Base-by-base conservation (phyloP, 2,888 invertebrate genomes). In the Acanthopleura granulata region DNA sequence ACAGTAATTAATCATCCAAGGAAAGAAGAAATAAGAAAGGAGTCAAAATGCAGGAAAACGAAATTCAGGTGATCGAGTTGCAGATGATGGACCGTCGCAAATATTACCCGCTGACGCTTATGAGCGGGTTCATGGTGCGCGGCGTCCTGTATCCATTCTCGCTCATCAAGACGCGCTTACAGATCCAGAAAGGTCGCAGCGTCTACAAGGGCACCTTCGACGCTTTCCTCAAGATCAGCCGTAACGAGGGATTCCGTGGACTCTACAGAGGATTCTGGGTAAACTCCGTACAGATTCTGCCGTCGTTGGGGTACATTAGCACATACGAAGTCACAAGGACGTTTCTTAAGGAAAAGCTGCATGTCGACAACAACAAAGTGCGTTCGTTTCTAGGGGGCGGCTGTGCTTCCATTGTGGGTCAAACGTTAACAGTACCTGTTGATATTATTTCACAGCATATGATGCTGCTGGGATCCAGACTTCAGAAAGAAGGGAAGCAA, bases 31-130 rank as follows among this genome's bases (percentile, higher is more conserved):
- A n/a, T n/a, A n/a, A n/a, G n/a, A n/a, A n/a, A n/a, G 9, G 40
- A 40, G 9, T 40, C 57, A 57, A 12, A 16, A 66, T 66, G 66
- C 16, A 22, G 6, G 25, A 66, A 66, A 66, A 27, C 66, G 83
- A 84, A 49, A 79, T 88, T 14, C 82, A 83, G 61, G 97, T 95
- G 11, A 97, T 99, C 79, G 98, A 99, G 91, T 96, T 98, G 96
- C 94, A 97, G 82, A 99, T 99, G 98, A 96, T 99, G 97, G 96
- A 99, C 91, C 97, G 97, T 87, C 93, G 93, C 71, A 97, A 97
- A 89, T 99, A 98, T 90, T 96, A 96, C 88, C 97, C 98, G 0
- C 91, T 98, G 75, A 97, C 97, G 76, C 95, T 97, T 92, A 91
- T 96, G 18, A 97, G 97, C 87, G 95, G 96, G 71, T 95, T 97